Percentiles rank a stretch among this genome's conserved stretches.
phyloP scores from a whole-genome alignment of 1,140 invertebrate species.

The Drosophila obscura region DNA sequence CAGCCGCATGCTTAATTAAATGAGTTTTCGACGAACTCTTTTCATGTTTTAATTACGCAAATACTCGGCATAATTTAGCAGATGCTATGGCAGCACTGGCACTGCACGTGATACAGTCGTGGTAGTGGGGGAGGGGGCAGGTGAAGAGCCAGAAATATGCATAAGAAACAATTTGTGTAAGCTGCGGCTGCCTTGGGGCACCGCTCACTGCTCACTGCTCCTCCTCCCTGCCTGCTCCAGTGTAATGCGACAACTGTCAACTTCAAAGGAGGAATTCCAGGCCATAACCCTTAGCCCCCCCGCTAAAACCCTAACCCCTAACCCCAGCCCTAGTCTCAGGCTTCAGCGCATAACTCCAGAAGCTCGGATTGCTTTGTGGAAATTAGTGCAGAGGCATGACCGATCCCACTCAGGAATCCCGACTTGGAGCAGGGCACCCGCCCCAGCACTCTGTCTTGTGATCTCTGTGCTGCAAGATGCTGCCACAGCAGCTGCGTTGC shows the following conservation, averaged over 20 bases:
- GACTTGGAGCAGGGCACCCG: too few species aligned
- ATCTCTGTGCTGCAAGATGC: too few species aligned
- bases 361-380: slow-evolving; percentile 43
- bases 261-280: slow-evolving; percentile 47
- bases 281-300: too few species aligned
- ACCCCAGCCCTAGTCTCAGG: neutral
- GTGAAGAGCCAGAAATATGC: slow-evolving; percentile 55
- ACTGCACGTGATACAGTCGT: neutral
- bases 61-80: slow-evolving; percentile 71
- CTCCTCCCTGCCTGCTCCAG: slow-evolving; percentile 6
- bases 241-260: slow-evolving; percentile 50
- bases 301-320: neutral
- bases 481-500: too few species aligned
- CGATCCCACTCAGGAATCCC: slow-evolving; percentile 20
- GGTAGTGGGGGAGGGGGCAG: neutral
- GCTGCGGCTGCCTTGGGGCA: slow-evolving; percentile 31
- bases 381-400: slow-evolving; percentile 42
- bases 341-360: slow-evolving; percentile 17
- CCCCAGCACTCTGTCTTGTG: too few species aligned
- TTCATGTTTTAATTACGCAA: slow-evolving; percentile 80
- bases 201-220: neutral
- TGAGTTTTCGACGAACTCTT: slow-evolving; percentile 72
- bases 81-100: slow-evolving; percentile 47
- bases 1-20: slow-evolving; percentile 68
- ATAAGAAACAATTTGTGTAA: slow-evolving; percentile 70